These are phyloP conservation scores for Muscidifurax raptorellus DNA, from an alignment of 1,140 invertebrate species.

Conservation along the genomic window DNA sequence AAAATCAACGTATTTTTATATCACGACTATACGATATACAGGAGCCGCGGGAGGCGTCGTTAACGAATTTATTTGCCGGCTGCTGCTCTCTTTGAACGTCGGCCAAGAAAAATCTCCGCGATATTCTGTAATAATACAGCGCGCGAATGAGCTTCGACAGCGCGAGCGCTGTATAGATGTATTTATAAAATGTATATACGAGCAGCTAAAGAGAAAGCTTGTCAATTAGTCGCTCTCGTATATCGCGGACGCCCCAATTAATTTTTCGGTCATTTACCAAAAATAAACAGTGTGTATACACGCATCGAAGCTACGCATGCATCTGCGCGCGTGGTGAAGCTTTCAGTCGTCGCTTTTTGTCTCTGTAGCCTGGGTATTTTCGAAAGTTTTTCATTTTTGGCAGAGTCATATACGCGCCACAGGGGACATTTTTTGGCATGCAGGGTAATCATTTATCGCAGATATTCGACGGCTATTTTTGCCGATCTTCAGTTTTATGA, in stretches of 20 bases:
- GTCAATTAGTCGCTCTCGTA: conserved; percentile 17
- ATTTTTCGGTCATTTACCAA: conserved; percentile 36
- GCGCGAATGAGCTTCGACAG: conserved; percentile 2
- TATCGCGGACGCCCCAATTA: conserved; percentile 50
- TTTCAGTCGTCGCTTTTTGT: not conserved
- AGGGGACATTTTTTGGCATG: conserved; percentile 5
- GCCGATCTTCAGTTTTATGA: not conserved
- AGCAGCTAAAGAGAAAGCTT: not conserved
- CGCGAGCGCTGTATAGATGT: not conserved
- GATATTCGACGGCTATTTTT: conserved; percentile 29
- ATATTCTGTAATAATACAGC: conserved; percentile 37
- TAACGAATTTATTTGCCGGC: conserved; percentile 38
- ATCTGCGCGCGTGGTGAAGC: not conserved
- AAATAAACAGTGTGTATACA: conserved; percentile 9
- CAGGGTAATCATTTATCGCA: not conserved
- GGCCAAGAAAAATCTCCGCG: conserved; percentile 44
- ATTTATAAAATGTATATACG: not conserved
- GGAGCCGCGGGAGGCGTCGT: not conserved
- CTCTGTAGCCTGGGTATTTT: too few species aligned
- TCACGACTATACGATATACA: too few species aligned
- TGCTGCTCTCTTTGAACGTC: conserved; percentile 6
- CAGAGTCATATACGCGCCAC: not conserved
- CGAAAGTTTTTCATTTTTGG: too few species aligned
- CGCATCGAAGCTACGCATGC: not conserved
- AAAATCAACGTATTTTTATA: too few species aligned